These are phyloP conservation scores for Drosophila koepferae DNA, from an alignment of 2,888 invertebrate genomes.

Conservation along the genomic window DNA sequence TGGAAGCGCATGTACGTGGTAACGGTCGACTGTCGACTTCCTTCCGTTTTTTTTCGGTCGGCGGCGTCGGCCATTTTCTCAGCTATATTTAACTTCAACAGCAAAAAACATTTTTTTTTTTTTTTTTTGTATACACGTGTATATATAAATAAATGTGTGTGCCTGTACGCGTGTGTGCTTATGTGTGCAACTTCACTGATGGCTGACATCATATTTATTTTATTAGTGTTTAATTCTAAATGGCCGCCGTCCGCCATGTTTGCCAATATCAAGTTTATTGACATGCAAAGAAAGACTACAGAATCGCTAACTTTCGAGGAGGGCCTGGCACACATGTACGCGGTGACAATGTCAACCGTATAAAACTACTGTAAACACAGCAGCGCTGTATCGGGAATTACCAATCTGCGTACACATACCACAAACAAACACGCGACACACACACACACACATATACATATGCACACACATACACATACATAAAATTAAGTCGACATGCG, in stretches of 20 bases:
- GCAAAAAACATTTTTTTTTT: slow-evolving; percentile 15
- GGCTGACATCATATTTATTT: slow-evolving; percentile 62
- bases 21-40: slow-evolving; percentile 67
- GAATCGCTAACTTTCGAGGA: slow-evolving; percentile 5
- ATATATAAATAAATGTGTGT: background rate
- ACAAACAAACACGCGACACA: slow-evolving; percentile 20
- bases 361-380: slow-evolving; percentile 54
- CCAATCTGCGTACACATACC: slow-evolving; percentile 29
- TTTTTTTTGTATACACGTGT: slow-evolving; percentile 13
- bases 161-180: background rate
- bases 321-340: slow-evolving; percentile 23
- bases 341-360: slow-evolving; percentile 73
- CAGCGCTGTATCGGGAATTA: slow-evolving; percentile 32
- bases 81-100: slow-evolving; percentile 51
- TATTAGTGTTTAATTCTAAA: slow-evolving; percentile 45
- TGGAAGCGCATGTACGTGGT: slow-evolving; percentile 40
- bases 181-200: slow-evolving; percentile 27
- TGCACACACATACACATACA: slow-evolving; percentile 13
- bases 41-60: slow-evolving; percentile 56
- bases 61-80: slow-evolving; percentile 48
- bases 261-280: slow-evolving; percentile 56
- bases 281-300: slow-evolving; percentile 25
- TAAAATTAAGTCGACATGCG: slow-evolving; percentile 64
- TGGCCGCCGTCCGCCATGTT: slow-evolving; percentile 32
- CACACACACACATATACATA: slow-evolving; percentile 5